These are phyloP conservation scores for Theristicus caerulescens DNA, from an alignment of 2,113 vertebrate genomes.

Conservation along the genomic window DNA sequence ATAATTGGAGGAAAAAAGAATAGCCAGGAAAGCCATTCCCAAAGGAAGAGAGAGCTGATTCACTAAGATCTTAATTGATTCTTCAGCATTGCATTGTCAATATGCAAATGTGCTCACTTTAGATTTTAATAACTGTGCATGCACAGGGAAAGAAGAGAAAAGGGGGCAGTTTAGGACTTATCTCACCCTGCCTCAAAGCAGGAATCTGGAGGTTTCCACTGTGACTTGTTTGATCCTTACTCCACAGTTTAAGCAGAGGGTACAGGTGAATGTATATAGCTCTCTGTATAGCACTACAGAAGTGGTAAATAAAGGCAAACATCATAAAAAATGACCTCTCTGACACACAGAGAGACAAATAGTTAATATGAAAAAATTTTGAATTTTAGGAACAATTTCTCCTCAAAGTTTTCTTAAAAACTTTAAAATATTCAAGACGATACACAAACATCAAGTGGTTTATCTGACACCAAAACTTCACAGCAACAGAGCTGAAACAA, in stretches of 20 bases:
- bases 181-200: neutral
- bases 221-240: neutral
- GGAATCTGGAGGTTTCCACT: neutral
- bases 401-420: neutral
- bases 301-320: neutral
- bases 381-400: neutral
- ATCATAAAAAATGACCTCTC: neutral
- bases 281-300: neutral
- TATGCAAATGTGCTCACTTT: slow-evolving; percentile 7
- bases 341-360: neutral
- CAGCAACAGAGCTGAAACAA: neutral
- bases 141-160: neutral
- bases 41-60: neutral
- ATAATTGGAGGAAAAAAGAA: slow-evolving; percentile 30
- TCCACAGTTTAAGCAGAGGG: neutral
- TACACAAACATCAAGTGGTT: neutral
- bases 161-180: neutral
- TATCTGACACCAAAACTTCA: neutral
- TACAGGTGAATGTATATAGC: neutral
- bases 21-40: neutral
- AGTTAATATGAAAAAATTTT: neutral
- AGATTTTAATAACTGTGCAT: neutral
- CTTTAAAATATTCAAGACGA: neutral
- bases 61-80: slow-evolving; percentile 9
- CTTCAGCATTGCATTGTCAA: neutral